These are phyloP conservation scores for Standfussiana lucernea DNA, from an alignment of 2,888 invertebrate genomes.

Conservation along the genomic window DNA sequence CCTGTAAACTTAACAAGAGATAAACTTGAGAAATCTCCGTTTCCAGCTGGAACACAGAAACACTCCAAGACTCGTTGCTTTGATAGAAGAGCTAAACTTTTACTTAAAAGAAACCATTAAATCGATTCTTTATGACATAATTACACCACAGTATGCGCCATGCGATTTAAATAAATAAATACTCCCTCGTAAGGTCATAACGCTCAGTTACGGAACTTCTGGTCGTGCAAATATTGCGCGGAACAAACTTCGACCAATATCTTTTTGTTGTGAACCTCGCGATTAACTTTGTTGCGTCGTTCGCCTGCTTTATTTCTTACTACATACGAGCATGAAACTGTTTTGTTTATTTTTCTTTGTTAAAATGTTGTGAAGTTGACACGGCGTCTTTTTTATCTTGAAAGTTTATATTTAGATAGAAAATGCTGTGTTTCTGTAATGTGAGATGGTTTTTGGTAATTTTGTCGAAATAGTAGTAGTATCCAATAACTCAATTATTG, in stretches of 20 bases:
- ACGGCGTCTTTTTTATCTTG: constrained; percentile 26
- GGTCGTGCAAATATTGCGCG: constrained; percentile 41
- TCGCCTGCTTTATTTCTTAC: constrained; percentile 45
- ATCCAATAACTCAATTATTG: too few species aligned
- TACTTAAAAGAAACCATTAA: neutral
- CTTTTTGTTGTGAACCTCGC: constrained; percentile 53
- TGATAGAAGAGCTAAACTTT: neutral
- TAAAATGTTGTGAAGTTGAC: constrained; percentile 32
- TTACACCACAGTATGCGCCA: neutral
- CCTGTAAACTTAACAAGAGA: neutral
- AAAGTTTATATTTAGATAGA: constrained; percentile 15
- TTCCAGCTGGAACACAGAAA: neutral
- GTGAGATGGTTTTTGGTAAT: neutral
- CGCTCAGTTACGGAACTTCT: constrained; percentile 30
- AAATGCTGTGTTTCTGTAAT: neutral
- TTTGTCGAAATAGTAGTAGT: neutral
- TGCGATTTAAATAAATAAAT: constrained; percentile 28
- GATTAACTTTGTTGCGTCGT: constrained; percentile 59
- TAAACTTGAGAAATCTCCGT: neutral
- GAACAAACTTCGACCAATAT: constrained; percentile 50
- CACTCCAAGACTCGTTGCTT: neutral
- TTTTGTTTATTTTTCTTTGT: constrained; percentile 36
- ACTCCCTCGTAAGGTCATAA: constrained; percentile 7
- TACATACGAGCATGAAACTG: constrained; percentile 33
- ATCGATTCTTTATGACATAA: neutral